phyloP scores from a whole-genome alignment of 2,113 vertebrate species.

The rat (Rattus norvegicus) region GRCr8 NC_086024.1:145998501-145999000 shows the following conservation, averaged over 20 bases:
- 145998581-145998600: neutral
- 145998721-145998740: neutral
- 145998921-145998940: neutral
- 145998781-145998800: neutral
- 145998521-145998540: neutral
- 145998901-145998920: conserved; percentile 7
- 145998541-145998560: conserved; percentile 6
- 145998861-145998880: neutral
- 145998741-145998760: neutral
- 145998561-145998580: neutral
- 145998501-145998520: neutral
- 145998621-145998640: neutral
- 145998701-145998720: neutral
- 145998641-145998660: neutral
- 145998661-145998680: neutral
- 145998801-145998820: neutral
- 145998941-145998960: neutral
- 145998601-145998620: neutral
- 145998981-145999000: neutral
- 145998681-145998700: neutral
- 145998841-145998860: neutral
- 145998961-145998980: neutral
- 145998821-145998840: neutral
- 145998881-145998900: conserved; percentile 25
- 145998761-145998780: neutral